Evolutionary conservation across 2,888 invertebrate species (phyloP), one percentile per base, ranked within the genome.

Genomic region (Epinotia demarniana): DNA sequence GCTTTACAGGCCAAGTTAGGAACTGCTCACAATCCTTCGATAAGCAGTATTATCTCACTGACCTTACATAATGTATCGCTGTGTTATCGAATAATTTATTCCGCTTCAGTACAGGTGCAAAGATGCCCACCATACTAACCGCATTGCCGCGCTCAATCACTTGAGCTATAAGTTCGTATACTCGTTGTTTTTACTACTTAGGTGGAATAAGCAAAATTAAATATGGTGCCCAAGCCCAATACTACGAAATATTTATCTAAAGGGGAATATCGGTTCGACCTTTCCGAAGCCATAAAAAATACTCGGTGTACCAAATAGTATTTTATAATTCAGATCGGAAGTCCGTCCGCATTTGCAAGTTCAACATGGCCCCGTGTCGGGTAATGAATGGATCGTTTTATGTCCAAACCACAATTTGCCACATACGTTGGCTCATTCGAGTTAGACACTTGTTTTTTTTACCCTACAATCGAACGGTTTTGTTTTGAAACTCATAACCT

Each of bases 371-470:
- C 53, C 43, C 68, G 57, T 23, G 27, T n/a, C 9, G 12, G 39
- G 18, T 49, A 70, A 60, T 70, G 27, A 60, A 70, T 70, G 69
- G 69, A 58, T 27, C 49, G 46, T 46, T 46, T 60, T 27, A 27
- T 63, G 43, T 63, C 53, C 27, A 67, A 9, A 13, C 6, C 55
- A 6, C 69, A 57, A 60, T 60, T 69, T 69, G 43, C 33, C 16
- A 46, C 58, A 78, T 79, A 78, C 78, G 78, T 77, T 77, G 82
- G 80, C 80, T 80, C 82, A 82, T 86, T 85, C 84, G 81, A 79
- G 80, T 39, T 39, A 9, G 39, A 8, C 39, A 39, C 9, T 39
- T 39, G 39, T 9, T 39, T 9, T 39, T 39, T 39, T 39, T 39
- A 39, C 39, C 39, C 39, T 8, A 39, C 39, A 39, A n/a, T n/a